These are phyloP conservation scores for Caenorhabditis angaria DNA, from an alignment of 2,888 invertebrate genomes.

Conservation along the genomic window DNA sequence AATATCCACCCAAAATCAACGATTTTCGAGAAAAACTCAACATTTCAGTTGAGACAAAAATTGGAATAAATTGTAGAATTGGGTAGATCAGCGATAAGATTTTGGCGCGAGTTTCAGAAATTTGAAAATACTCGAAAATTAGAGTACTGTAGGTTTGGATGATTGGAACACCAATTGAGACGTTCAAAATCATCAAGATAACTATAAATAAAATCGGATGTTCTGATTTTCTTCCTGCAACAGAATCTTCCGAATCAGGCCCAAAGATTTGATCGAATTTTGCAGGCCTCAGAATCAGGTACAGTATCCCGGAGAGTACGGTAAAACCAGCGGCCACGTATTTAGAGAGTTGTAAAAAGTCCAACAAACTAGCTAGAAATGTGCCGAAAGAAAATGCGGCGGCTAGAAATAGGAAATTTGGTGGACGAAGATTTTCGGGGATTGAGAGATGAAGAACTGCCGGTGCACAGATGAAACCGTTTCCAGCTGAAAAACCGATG, in stretches of 20 bases:
- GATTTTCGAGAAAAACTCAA: conserved; percentile 29
- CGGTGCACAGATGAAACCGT: conserved; percentile 60
- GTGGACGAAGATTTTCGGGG: conserved; percentile 34
- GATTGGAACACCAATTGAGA: conserved; percentile 54
- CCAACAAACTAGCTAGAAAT: conserved; percentile 41
- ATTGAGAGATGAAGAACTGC: conserved; percentile 42
- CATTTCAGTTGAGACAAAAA: conserved; percentile 22
- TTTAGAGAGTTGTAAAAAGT: not conserved
- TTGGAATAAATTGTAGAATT: conserved; percentile 29
- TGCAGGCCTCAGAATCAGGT: conserved; percentile 24
- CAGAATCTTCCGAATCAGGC: conserved; percentile 7
- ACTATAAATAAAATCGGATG: conserved; percentile 32
- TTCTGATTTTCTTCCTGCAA: conserved; percentile 10
- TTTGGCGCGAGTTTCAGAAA: conserved; percentile 9
- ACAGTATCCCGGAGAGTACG: conserved; percentile 14
- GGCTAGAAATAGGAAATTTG: conserved; percentile 47
- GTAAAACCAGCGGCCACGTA: not conserved
- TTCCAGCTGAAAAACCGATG: conserved; percentile 56
- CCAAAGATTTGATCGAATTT: conserved; percentile 27
- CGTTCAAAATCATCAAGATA: conserved; percentile 37
- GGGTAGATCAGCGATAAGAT: conserved; percentile 31
- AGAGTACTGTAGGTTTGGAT: conserved; percentile 49
- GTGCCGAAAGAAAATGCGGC: conserved; percentile 47
- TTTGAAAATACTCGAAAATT: conserved; percentile 26
- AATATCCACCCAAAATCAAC: conserved; percentile 47